Conservation (phyloP, 2,888 invertebrate species). For the Tryphoninae sp. region DNA sequence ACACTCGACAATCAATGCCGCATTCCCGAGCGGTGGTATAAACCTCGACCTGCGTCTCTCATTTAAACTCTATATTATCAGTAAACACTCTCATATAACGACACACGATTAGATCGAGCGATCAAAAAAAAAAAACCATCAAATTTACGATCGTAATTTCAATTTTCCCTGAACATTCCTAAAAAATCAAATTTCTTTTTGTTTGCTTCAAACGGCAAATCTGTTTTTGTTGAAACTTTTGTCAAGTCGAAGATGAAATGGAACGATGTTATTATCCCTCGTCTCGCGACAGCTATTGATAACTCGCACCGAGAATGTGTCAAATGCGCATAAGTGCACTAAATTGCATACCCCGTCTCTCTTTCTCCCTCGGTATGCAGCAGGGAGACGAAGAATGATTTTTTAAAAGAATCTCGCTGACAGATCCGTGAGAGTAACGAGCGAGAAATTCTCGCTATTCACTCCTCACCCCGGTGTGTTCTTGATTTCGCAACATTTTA, state of each 20-base stretch:
- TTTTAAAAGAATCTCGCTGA: conserved; percentile 44
- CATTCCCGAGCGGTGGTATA: conserved; percentile 43
- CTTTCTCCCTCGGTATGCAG: conserved; percentile 16
- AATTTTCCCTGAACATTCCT: not conserved
- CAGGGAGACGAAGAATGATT: conserved; percentile 35
- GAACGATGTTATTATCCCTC: conserved; percentile 19
- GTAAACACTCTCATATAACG: conserved; percentile 16
- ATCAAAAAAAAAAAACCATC: no score
- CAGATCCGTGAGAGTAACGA: conserved; percentile 61
- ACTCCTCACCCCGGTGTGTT: conserved; percentile 40
- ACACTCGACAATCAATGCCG: conserved; percentile 1
- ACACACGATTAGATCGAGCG: conserved; percentile 4
- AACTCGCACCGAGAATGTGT: conserved; percentile 21
- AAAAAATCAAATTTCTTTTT: no score
- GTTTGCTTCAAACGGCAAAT: not conserved
- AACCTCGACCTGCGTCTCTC: conserved; percentile 20
- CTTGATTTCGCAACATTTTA: conserved; percentile 54
- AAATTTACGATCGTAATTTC: not conserved
- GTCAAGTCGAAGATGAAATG: conserved; percentile 21
- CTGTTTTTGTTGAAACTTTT: conserved; percentile 29
- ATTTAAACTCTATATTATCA: conserved; percentile 27
- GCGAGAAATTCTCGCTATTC: conserved; percentile 65
- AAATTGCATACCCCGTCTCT: conserved; percentile 30
- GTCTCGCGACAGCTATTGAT: conserved; percentile 3
- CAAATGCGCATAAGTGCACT: conserved; percentile 38